Evolutionary conservation across 2,797 vertebrate genomes (phyloP), one percentile per base, ranked within the genome.

Genomic region (Sebastes vulpes): DNA sequence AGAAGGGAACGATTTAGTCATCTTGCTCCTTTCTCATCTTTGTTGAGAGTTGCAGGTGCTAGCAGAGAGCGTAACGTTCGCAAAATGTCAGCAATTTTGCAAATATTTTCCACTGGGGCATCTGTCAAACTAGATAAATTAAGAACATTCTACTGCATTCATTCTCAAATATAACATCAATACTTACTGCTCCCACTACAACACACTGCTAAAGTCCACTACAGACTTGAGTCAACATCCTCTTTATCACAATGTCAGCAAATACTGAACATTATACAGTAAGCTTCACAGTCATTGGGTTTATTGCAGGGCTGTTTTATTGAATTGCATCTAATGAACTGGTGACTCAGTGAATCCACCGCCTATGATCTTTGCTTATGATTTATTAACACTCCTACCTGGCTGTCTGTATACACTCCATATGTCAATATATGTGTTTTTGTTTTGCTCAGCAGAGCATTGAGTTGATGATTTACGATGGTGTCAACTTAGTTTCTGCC

Each of bases 371-470:
- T 67, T 59, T 82, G 29, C 42, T 48, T 48, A 69, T 67, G 67
- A 80, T 83, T 65, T 79, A 75, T 77, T 76, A 75, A 80, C 12
- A n/a, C 53, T 38, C 3, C 54, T 4, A 28, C n/a, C 60, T 38
- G 53, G 52, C 69, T 75, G 57, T 60, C 59, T 69, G 61, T 46
- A 68, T 65, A 65, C 42, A 50, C 38, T 10, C 38, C 5, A 11
- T n/a, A 54, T 75, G 70, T 72, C 75, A 59, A n/a, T 70, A 58
- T 56, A 20, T 63, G 53, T 82, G 61, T 84, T 81, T 82, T 69
- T 72, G 77, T 68, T 80, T 77, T 75, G 79, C 81, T 86, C 75
- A 80, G 73, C 78, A 80, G 75, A 59, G 52, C 64, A 46, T 59
- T n/a, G 61, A 29, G 73, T 74, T 66, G 56, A 35, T 86, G 76